These are phyloP conservation scores for Catostylus mosaicus DNA, from an alignment of 30 jellyfish, hydroid and myxozoan genomes.

Conservation along the genomic window DNA sequence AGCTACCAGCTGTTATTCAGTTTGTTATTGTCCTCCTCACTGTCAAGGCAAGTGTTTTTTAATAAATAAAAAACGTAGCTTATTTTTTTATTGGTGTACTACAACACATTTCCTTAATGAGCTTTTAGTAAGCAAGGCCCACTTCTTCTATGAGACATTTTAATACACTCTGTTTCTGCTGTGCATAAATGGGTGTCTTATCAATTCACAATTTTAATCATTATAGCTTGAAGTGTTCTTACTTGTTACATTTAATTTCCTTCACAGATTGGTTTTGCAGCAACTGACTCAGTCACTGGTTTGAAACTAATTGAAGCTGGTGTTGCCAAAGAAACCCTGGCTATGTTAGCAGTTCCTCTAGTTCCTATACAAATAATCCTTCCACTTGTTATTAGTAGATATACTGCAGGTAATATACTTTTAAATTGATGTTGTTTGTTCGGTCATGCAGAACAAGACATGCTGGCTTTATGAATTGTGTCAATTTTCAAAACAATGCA, in stretches of 20 bases:
- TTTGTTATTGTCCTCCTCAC: constrained; percentile 82
- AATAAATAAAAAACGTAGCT: neutral
- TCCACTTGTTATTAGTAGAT: constrained; percentile 92
- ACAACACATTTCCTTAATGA: neutral
- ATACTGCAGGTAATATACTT: constrained; percentile 85
- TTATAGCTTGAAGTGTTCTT: neutral
- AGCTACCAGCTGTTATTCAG: constrained; percentile 90
- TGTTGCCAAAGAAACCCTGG: constrained; percentile 89
- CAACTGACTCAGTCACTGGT: constrained; percentile 99
- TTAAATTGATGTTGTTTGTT: neutral
- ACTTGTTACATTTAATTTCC: neutral
- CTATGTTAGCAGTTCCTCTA: constrained; percentile 96
- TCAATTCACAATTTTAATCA: too few species aligned
- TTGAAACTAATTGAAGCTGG: constrained; percentile 98
- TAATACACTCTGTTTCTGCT: too few species aligned
- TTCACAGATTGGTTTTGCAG: constrained; percentile 96
- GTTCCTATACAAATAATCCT: constrained; percentile 94
- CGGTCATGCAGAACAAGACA: neutral
- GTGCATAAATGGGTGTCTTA: too few species aligned
- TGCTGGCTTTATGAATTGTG: too few species aligned
- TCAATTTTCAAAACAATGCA: too few species aligned
- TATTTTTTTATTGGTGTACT: neutral
- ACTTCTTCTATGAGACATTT: too few species aligned
- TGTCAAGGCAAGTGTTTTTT: constrained; percentile 65
- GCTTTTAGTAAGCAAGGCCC: too few species aligned